Evolutionary conservation across 1,140 invertebrate species (phyloP).

Genomic region (Hormaphis cornu): DNA sequence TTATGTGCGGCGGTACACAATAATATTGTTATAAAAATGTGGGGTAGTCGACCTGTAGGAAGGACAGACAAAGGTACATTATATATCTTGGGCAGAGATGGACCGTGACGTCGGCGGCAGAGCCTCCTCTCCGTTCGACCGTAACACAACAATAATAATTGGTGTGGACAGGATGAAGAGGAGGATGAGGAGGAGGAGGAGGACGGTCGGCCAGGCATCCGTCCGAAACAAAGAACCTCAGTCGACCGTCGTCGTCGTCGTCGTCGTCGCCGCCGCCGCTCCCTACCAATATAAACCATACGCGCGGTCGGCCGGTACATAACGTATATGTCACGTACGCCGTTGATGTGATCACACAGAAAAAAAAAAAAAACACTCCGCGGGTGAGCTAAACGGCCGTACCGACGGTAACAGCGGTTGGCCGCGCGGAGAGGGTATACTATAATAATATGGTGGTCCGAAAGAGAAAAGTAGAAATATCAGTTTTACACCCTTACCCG

Average conservation of each 20-base stretch:
- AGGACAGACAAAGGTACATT: conserved; percentile 29
- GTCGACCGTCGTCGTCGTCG: neutral
- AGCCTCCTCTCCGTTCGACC: conserved; percentile 26
- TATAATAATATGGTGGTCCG: too few relatives aligned
- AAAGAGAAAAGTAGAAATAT: too few relatives aligned
- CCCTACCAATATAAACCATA: neutral
- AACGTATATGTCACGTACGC: neutral
- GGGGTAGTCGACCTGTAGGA: conserved; percentile 30
- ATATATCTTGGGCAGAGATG: conserved; percentile 30
- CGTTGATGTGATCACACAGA: too few relatives aligned
- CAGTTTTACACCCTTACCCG: too few relatives aligned
- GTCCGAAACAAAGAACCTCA: conserved; percentile 29
- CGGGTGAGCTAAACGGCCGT: too few relatives aligned
- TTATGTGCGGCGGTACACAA: neutral
- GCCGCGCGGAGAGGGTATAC: too few relatives aligned
- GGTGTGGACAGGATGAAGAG: neutral
- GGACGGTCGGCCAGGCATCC: conserved; percentile 12
- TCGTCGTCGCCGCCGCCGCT: neutral
- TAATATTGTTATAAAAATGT: conserved; percentile 11
- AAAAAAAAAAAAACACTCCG: too few relatives aligned
- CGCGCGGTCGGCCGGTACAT: neutral
- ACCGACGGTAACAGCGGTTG: neutral
- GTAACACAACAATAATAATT: conserved; percentile 21
- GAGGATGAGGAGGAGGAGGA: neutral
- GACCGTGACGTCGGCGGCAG: conserved; percentile 26